A percentile compares a stretch with the other conserved stretches of the same genome.
Conservation (phyloP, 2,888 invertebrate species). For the Vandiemenella viatica region DNA sequence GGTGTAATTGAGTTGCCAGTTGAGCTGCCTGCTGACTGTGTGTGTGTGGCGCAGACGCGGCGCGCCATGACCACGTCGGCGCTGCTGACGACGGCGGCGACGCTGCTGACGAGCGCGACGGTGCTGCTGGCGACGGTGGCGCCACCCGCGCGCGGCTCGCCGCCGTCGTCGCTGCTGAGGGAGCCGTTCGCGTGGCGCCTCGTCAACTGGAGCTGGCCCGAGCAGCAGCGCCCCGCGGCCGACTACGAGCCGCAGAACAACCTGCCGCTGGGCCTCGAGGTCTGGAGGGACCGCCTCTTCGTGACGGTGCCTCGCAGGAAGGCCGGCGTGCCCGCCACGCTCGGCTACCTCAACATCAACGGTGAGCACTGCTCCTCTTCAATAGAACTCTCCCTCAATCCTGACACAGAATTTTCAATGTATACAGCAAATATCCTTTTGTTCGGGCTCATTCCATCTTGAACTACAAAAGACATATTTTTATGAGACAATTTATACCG, state of each 20-base stretch:
- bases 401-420: too few species aligned
- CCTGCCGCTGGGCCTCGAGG: slow-evolving; percentile 45
- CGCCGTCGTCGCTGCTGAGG: background rate
- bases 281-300: slow-evolving; percentile 48
- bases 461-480: too few species aligned
- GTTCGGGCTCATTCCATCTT: too few species aligned
- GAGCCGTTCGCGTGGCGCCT: background rate
- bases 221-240: slow-evolving; percentile 34
- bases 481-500: too few species aligned
- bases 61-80: background rate
- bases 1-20: too few species aligned
- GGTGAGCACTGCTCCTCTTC: too few species aligned
- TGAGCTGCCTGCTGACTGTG: too few species aligned
- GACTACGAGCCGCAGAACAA: slow-evolving; percentile 48
- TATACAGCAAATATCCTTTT: too few species aligned
- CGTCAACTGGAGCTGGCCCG: background rate
- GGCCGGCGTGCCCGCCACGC: slow-evolving; percentile 51
- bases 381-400: too few species aligned
- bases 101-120: background rate
- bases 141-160: background rate
- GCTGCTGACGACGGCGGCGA: background rate
- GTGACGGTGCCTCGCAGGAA: slow-evolving; percentile 65
- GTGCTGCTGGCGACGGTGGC: background rate
- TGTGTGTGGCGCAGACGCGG: background rate
- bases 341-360: slow-evolving; percentile 31